Percentiles rank a stretch among this genome's conserved stretches.
phyloP scores from a whole-genome alignment of 2,113 vertebrate species.

The Sorex araneus region DNA sequence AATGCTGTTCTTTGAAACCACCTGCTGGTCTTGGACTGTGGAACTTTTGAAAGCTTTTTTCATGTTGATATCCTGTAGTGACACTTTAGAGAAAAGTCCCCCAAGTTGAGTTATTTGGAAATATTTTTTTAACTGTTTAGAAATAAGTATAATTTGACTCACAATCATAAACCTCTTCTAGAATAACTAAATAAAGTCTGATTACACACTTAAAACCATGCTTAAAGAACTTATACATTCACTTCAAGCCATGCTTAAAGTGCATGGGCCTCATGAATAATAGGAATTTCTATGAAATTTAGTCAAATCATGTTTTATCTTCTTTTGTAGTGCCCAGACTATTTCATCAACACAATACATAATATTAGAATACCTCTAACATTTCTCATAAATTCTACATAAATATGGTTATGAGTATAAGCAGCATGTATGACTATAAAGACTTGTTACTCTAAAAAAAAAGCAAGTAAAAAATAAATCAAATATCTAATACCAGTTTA shows the following conservation, averaged over 20 bases:
- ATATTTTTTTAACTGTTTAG: constrained; percentile 17
- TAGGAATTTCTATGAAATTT: neutral
- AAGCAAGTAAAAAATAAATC: neutral
- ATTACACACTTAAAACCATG: neutral
- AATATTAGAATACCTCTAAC: neutral
- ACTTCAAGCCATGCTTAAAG: neutral
- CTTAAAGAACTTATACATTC: no score
- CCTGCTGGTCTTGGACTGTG: constrained; percentile 97
- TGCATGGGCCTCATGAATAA: neutral
- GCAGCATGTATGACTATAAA: neutral
- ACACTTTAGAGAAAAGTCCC: constrained; percentile 88
- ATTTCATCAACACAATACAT: neutral
- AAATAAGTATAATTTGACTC: constrained; percentile 13
- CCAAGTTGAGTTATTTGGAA: neutral
- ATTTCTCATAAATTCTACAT: constrained; percentile 13
- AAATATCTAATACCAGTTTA: neutral
- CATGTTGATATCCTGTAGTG: constrained; percentile 99
- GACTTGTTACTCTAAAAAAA: neutral
- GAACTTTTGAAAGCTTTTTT: constrained; percentile 99
- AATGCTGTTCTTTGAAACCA: constrained; percentile 97
- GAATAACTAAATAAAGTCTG: neutral
- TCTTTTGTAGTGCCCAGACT: neutral
- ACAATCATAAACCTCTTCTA: constrained; percentile 24
- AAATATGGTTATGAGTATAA: neutral
- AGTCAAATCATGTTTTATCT: neutral